Evolutionary conservation across 2,797 vertebrate species (phyloP), one percentile per base, ranked within the genome.

Genomic region (Tarsius wallacei): DNA sequence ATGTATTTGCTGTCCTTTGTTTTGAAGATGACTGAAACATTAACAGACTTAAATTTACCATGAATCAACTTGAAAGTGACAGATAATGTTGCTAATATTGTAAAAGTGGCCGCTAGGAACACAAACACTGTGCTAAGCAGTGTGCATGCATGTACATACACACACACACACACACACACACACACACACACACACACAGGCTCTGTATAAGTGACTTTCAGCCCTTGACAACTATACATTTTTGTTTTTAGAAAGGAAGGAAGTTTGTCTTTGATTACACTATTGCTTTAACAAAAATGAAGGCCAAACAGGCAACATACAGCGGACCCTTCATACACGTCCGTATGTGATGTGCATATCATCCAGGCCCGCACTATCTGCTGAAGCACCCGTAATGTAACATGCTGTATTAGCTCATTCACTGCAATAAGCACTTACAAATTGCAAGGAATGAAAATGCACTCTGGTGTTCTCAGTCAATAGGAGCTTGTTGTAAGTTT

Each of bases 401-500:
- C 33, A 0, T 12, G 36, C 83, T 59, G 14, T 91, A 24, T 90
- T 36, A 26, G 80, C 91, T 96, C 89, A 73, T 88, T 76, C 95
- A 49, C n/a, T 4, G 55, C 42, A 63, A 0, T 1, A 14, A 71
- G 55, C 66, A 28, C 94, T 87, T 53, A 49, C 22, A 57, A 66
- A 81, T 59, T 22, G 47, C 76, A 19, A 36, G 74, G 86, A 84
- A 74, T 78, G 47, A 85, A 74, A 95, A 93, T 91, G 87, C 53
- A 0, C 91, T 22, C 66, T 26, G 78, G n/a, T 7, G 10, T 3
- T 57, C 71, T 61, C 91, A 3, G 59, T 97, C 96, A 98, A 97
- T 97, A 57, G 97, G 87, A 94, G 96, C 96, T 86, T 97, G 83
- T 98, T 97, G 71, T 90, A 16, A 55, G 96, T 87, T 64, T 97